Percentiles rank a stretch among this genome's conserved stretches.
These are phyloP conservation scores for Gymnarchus niloticus DNA, from an alignment of 2,113 vertebrate genomes.

Conservation along the genomic window DNA sequence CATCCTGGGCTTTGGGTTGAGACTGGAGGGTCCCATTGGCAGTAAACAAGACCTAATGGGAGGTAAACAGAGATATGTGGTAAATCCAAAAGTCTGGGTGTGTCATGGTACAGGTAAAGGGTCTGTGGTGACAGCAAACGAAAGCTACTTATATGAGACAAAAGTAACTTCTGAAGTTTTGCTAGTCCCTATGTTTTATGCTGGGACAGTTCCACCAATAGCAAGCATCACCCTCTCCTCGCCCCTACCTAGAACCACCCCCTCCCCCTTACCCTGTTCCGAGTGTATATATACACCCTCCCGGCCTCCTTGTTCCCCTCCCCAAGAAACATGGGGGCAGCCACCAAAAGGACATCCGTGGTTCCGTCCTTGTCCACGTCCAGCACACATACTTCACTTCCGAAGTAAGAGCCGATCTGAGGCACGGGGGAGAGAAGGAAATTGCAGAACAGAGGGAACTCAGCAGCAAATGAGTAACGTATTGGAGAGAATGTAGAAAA, in stretches of 20 bases:
- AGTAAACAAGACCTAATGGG: slow-evolving; percentile 60
- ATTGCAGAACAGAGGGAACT: neutral
- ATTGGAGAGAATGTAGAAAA: neutral
- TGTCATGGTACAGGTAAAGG: neutral
- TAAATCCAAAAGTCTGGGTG: neutral
- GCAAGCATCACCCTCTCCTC: neutral
- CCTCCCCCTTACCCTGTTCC: slow-evolving; percentile 70
- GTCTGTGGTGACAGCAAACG: neutral
- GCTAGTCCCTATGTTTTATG: neutral
- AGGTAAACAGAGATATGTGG: neutral
- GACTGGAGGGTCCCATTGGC: slow-evolving; percentile 70
- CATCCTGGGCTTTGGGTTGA: slow-evolving; percentile 69
- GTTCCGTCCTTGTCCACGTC: slow-evolving; percentile 78
- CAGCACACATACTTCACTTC: slow-evolving; percentile 81
- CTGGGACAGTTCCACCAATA: neutral
- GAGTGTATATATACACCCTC: slow-evolving; percentile 77
- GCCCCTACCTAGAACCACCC: neutral
- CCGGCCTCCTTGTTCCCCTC: slow-evolving; percentile 81
- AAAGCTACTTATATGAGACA: neutral
- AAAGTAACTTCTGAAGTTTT: neutral
- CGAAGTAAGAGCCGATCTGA: slow-evolving; percentile 92
- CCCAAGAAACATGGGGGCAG: slow-evolving; percentile 87
- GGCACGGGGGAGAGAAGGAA: neutral
- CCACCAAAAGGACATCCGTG: slow-evolving; percentile 83
- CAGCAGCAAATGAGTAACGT: neutral